Evolutionary conservation across 2,888 invertebrate species (phyloP).

Genomic region (Chalcosyrphus nemorum): DNA sequence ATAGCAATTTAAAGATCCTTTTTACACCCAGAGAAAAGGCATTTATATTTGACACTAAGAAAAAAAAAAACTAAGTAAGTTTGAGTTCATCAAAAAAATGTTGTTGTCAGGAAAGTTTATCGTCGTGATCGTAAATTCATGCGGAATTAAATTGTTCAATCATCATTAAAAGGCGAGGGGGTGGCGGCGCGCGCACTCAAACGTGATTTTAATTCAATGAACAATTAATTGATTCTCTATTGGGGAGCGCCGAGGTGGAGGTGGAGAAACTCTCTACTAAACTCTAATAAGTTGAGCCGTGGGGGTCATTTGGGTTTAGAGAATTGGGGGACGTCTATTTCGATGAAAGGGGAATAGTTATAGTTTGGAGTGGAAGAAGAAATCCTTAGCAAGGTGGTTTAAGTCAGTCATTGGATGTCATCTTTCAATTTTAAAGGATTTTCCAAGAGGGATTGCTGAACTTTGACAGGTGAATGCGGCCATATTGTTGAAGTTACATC

Average conservation of each 20-base stretch:
- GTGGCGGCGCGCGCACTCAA: conserved; percentile 41
- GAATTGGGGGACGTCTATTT: neutral
- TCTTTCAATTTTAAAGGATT: no score
- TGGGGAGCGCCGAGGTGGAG: conserved; percentile 9
- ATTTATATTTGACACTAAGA: neutral
- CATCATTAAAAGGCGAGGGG: conserved; percentile 67
- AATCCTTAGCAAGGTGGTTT: no score
- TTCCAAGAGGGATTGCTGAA: no score
- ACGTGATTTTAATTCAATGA: conserved; percentile 68
- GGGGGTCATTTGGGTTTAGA: neutral
- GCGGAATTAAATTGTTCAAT: conserved; percentile 69
- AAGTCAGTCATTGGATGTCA: no score
- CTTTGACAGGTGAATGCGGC: no score
- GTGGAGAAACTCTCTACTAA: neutral
- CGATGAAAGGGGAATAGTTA: neutral
- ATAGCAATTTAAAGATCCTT: conserved; percentile 12
- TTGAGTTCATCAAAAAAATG: conserved; percentile 24
- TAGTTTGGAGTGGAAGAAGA: no score
- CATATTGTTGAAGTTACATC: no score
- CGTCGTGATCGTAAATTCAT: conserved; percentile 61
- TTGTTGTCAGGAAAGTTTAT: conserved; percentile 35
- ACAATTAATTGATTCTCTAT: conserved; percentile 50
- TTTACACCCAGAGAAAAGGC: neutral
- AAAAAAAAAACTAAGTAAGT: neutral
- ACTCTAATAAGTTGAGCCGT: neutral